Evolutionary conservation across 2,888 invertebrate genomes (phyloP).

Genomic region (Pterostichus niger): DNA sequence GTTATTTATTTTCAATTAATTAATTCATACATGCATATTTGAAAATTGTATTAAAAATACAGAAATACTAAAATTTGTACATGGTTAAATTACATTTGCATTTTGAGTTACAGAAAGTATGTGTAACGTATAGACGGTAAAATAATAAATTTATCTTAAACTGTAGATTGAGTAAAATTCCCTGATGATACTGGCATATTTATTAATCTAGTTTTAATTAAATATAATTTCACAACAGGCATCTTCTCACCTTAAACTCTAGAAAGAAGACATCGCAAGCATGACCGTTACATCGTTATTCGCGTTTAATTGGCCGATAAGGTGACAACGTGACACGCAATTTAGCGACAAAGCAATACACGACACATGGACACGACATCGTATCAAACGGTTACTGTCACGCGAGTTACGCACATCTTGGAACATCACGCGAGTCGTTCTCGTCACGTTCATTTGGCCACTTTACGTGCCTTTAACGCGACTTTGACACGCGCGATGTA

Average conservation of each 20-base stretch:
- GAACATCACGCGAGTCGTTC: too few relatives aligned
- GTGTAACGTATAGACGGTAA: too few relatives aligned
- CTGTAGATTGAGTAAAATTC: too few relatives aligned
- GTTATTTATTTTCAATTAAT: too few relatives aligned
- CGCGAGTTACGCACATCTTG: not conserved
- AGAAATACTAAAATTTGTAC: too few relatives aligned
- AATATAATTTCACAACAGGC: not conserved
- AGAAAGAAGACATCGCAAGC: not conserved
- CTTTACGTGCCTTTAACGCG: not conserved
- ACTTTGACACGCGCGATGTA: not conserved
- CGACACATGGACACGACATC: slow-evolving; percentile 22
- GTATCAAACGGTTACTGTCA: not conserved
- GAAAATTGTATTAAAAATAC: too few relatives aligned
- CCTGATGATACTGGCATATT: not conserved
- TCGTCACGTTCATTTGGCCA: not conserved
- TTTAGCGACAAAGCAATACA: slow-evolving; percentile 33
- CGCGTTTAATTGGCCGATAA: slow-evolving; percentile 23
- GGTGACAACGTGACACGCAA: slow-evolving; percentile 10
- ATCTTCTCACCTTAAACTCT: not conserved
- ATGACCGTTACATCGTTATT: slow-evolving; percentile 29
- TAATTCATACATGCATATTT: too few relatives aligned
- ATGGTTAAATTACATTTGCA: too few relatives aligned
- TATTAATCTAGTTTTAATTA: not conserved
- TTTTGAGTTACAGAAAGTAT: too few relatives aligned
- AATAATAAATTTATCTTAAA: too few relatives aligned